Base-by-base conservation (phyloP, 2,797 vertebrate genomes). In the Sylvia borin region DNA sequence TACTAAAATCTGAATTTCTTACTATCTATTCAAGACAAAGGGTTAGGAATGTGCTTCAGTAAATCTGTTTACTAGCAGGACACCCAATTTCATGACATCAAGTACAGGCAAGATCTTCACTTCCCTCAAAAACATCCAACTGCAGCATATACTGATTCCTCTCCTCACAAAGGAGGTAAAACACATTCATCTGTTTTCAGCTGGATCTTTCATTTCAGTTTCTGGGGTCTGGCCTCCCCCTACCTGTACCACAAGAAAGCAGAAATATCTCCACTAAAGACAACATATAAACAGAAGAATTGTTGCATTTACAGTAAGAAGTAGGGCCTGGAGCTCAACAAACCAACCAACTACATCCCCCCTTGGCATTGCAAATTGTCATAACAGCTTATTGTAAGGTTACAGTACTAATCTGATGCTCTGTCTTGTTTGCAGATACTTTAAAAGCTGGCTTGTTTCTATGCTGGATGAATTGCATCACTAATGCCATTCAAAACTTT, bases 371-470 rank as follows among this genome's bases (percentile, higher is more conserved):
- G 73, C 51, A 88, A 88, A 47, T 25, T 53, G 55, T 89, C 75
- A 85, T 87, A 79, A 66, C 61, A 91, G 85, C 25, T 73, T 70
- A 91, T 65, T 93, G 48, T 45, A 76, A 82, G 25, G 57, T 77
- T 76, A 82, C 51, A 81, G 65, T 21, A 90, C 58, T 93, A 87
- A 90, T 79, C 77, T 81, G 85, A 93, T 87, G 64, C n/a, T 65
- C 29, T 24, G 16, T 54, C 81, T 91, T 54, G 60, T 61, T 66
- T 92, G 68, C 70, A 92, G 86, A 71, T 29, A 54, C 72, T 90
- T 76, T 45, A 65, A 92, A 93, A 82, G 19, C 36, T 67, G 48
- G 45, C 32, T 85, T 53, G 40, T 68, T 89, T 68, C 74, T 85
- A 2, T 53, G 40, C 11, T 47, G 53, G 20, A 74, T 68, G 60